These are phyloP conservation scores for Labeo calbasu DNA, from an alignment of 2,797 vertebrate genomes.

Conservation along the genomic window DNA sequence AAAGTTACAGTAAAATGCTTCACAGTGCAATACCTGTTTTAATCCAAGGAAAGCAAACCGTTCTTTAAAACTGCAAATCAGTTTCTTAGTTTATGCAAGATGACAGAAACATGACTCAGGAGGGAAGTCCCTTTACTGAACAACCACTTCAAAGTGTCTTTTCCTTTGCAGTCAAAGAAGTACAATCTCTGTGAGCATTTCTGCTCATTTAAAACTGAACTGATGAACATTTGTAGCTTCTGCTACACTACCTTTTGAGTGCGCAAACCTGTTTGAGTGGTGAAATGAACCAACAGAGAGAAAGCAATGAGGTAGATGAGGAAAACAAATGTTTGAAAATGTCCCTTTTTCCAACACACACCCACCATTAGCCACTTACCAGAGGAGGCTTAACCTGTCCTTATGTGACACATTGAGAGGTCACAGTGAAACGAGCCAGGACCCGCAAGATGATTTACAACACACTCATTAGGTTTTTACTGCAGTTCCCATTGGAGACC, in stretches of 20 bases:
- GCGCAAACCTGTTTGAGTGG: not conserved
- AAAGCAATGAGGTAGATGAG: slow-evolving; percentile 77
- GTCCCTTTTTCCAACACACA: slow-evolving; percentile 49
- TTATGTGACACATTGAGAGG: slow-evolving; percentile 26
- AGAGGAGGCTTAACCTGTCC: slow-evolving; percentile 31
- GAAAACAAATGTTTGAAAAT: slow-evolving; percentile 54
- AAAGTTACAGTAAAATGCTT: not conserved
- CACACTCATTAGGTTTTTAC: slow-evolving; percentile 65
- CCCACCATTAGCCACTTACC: slow-evolving; percentile 44
- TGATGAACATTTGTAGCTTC: not conserved
- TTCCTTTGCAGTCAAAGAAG: not conserved
- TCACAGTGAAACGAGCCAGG: slow-evolving; percentile 13
- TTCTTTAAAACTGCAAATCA: not conserved
- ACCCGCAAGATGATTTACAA: slow-evolving; percentile 62
- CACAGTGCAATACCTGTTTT: not conserved
- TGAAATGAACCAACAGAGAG: slow-evolving; percentile 34
- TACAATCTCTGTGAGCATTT: not conserved
- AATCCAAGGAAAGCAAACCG: not conserved
- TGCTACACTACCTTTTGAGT: not conserved
- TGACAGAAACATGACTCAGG: not conserved
- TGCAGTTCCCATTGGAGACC: slow-evolving; percentile 80
- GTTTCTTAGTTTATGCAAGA: not conserved
- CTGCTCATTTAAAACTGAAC: not conserved
- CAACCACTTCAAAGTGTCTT: not conserved
- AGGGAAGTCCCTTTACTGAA: not conserved